Conservation (phyloP, 2,113 vertebrate species). For the Monopterus albus region DNA sequence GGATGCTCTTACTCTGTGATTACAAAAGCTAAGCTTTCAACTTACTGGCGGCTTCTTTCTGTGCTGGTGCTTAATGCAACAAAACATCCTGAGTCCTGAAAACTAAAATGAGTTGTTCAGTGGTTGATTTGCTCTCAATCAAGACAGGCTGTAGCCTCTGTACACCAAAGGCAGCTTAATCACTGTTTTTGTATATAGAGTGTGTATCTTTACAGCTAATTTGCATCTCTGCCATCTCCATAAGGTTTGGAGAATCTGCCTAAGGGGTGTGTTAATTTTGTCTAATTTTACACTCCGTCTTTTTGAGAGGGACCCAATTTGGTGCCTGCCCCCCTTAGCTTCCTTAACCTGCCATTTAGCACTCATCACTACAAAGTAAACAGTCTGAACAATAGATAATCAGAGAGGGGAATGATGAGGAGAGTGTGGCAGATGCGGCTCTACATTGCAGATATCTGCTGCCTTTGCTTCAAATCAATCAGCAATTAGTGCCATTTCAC, state of each 20-base stretch:
- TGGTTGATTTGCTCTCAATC: constrained; percentile 68
- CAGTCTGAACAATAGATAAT: constrained; percentile 82
- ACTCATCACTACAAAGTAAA: constrained; percentile 81
- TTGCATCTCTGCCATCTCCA: constrained; percentile 73
- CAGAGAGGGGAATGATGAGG: constrained; percentile 75
- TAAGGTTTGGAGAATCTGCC: constrained; percentile 72
- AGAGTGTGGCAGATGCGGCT: constrained; percentile 72
- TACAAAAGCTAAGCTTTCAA: constrained; percentile 27
- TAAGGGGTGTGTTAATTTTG: constrained; percentile 76
- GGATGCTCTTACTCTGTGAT: constrained; percentile 12
- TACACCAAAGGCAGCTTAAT: constrained; percentile 66
- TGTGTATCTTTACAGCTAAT: constrained; percentile 72
- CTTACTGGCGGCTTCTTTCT: constrained; percentile 19
- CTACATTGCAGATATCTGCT: constrained; percentile 75
- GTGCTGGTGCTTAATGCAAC: constrained; percentile 31
- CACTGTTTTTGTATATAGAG: constrained; percentile 79
- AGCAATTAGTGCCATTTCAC: constrained; percentile 83
- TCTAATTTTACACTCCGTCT: constrained; percentile 75
- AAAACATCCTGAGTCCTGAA: constrained; percentile 37
- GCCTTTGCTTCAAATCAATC: constrained; percentile 81
- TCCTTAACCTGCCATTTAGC: constrained; percentile 83
- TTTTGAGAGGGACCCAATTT: constrained; percentile 76
- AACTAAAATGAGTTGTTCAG: constrained; percentile 43
- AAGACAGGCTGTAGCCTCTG: constrained; percentile 59
- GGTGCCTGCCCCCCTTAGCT: constrained; percentile 78